Conservation (phyloP, 2,113 vertebrate genomes). For the Ictalurus punctatus region DNA sequence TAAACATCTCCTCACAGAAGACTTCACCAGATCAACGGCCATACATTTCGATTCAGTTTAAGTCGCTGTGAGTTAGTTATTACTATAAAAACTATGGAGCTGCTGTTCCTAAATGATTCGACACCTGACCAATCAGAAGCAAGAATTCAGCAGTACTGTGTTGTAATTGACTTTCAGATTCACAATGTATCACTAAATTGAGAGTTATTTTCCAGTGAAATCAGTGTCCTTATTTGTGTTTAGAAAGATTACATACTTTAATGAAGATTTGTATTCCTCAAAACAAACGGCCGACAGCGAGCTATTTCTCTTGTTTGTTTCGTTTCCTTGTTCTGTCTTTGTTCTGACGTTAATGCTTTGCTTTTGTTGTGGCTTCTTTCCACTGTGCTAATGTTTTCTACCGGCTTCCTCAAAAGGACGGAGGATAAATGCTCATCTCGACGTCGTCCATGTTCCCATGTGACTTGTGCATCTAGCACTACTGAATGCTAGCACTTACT, state of each 20-base stretch:
- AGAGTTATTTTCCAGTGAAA: neutral
- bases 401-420: neutral
- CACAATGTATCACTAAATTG: neutral
- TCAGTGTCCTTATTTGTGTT: neutral
- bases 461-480: neutral
- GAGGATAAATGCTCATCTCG: neutral
- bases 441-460: neutral
- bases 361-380: neutral
- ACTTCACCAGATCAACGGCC: neutral
- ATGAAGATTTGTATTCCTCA: neutral
- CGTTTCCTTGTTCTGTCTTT: neutral
- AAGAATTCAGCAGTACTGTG: no score
- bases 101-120: no score
- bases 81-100: no score
- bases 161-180: no score
- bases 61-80: no score
- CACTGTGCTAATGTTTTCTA: neutral
- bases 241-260: neutral
- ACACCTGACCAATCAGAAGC: no score
- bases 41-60: no score
- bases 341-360: neutral
- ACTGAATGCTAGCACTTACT: neutral
- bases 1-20: neutral
- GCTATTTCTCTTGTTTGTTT: neutral
- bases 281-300: neutral